Base-by-base conservation (phyloP, 2,888 invertebrate genomes). In the Nephrotoma guestfalica region DNA sequence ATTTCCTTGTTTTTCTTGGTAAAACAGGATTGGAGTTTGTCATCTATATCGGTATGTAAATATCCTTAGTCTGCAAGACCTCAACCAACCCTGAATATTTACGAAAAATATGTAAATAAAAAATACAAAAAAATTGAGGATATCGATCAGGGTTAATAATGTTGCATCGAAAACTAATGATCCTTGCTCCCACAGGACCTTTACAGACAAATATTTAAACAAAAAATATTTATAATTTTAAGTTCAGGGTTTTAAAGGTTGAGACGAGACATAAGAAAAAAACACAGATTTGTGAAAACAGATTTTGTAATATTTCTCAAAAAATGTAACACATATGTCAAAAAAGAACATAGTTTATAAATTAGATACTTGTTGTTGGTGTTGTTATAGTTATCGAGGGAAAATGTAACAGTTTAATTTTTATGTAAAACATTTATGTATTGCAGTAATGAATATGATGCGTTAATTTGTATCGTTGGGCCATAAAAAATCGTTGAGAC, bases 111-210 rank as follows among this genome's bases (percentile, higher is more conserved):
- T 57, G n/a, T 15, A 51, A 51, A 51, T 51, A 51, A n/a, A 71
- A 71, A 71, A 71, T 9, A 43, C 51, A 57, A 57, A 57, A 57
- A 71, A 71, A 51, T 7, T 30, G 71, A 71, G 71, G 71, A 71
- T 71, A 71, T 71, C 71, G 71, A 30, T 71, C 84, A 84, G 41
- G 84, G 84, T 84, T 84, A 84, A 41, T 41, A 41, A 84, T 84
- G 42, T 84, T 41, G 41, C 42, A 42, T 42, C 41, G 11, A 84
- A 84, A 84, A 84, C 42, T 84, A 84, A 84, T 84, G 84, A 84
- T 84, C 84, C 84, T 84, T 84, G 84, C 84, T 84, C 84, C 84
- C 84, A 84, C 84, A 84, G 42, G 84, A 42, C 41, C 84, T 42
- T 15, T 30, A 57, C 7, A 84, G 41, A 84, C 71, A 71, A 71